Evolutionary conservation across 2,797 vertebrate species (phyloP).

Genomic region (Erpetoichthys calabaricus): DNA sequence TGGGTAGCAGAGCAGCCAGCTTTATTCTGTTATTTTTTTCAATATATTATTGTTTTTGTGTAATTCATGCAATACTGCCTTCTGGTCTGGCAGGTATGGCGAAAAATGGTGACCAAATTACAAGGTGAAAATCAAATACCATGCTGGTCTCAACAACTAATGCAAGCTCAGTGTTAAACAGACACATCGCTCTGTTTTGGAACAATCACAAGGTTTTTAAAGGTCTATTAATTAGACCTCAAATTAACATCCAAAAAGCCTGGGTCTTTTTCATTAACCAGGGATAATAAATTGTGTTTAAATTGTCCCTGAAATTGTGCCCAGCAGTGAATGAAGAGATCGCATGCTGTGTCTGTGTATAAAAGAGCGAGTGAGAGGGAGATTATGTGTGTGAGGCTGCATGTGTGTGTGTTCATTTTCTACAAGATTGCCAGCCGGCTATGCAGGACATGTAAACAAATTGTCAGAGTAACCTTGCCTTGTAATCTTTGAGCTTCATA

Average conservation of each 20-base stretch:
- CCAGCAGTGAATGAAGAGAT: conserved; percentile 93
- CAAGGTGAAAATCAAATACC: too few relatives aligned
- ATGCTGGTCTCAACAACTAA: too few relatives aligned
- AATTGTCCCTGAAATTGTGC: conserved; percentile 99
- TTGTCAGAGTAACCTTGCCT: conserved; percentile 66
- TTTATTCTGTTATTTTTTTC: too few relatives aligned
- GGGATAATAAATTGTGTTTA: conserved; percentile 98
- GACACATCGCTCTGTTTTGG: not conserved
- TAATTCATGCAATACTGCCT: too few relatives aligned
- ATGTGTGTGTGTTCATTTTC: conserved; percentile 49
- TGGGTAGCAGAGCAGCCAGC: too few relatives aligned
- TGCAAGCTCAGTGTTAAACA: too few relatives aligned
- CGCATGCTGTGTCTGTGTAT: conserved; percentile 83
- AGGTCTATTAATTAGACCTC: conserved; percentile 41
- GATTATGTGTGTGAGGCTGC: conserved; percentile 21
- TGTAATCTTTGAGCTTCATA: conserved; percentile 61
- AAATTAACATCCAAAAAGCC: conserved; percentile 48
- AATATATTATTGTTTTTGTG: too few relatives aligned
- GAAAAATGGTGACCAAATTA: too few relatives aligned
- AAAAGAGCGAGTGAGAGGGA: conserved; percentile 14
- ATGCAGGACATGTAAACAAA: conserved; percentile 60
- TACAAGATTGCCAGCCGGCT: conserved; percentile 76
- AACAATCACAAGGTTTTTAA: conserved; percentile 29
- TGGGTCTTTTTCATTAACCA: conserved; percentile 65
- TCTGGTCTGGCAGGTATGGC: too few relatives aligned